A percentile compares a stretch with the other conserved stretches of the same genome.
Evolutionary conservation across 2,113 vertebrate species (phyloP).

Genomic region (Sinosuthora webbiana): DNA sequence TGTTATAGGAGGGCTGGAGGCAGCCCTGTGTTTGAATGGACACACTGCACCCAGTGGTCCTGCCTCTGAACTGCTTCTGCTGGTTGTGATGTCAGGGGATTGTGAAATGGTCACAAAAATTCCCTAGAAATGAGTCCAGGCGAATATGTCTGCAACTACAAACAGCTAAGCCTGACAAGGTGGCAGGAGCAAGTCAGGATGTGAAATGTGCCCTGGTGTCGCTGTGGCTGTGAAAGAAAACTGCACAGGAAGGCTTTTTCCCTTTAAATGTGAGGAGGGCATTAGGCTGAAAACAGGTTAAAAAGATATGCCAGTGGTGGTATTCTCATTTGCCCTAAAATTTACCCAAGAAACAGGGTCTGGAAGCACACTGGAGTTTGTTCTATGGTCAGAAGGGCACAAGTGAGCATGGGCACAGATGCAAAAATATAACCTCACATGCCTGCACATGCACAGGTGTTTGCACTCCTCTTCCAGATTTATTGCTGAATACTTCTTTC

Average conservation of each 20-base stretch:
- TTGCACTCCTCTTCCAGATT: not conserved
- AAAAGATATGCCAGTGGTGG: rapidly evolving
- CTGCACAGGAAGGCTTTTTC: rapidly evolving
- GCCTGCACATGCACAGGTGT: rapidly evolving
- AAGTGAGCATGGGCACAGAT: rapidly evolving
- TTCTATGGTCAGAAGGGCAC: not conserved
- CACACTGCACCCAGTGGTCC: not conserved
- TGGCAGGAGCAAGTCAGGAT: rapidly evolving
- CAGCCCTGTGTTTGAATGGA: not conserved
- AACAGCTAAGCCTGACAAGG: not conserved
- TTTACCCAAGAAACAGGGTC: not conserved
- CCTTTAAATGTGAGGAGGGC: not conserved
- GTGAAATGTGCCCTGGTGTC: not conserved
- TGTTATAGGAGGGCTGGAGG: not conserved
- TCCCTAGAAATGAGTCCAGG: not conserved
- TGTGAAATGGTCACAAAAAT: not conserved
- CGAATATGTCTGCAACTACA: rapidly evolving
- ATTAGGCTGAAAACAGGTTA: not conserved
- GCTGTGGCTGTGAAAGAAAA: not conserved
- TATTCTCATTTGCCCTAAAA: not conserved
- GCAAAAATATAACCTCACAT: rapidly evolving
- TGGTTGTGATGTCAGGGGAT: not conserved
- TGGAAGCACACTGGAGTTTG: rapidly evolving
- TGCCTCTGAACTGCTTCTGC: not conserved
- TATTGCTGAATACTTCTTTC: not conserved